Conservation (phyloP, 1,140 invertebrate species). For the Drosophila teissieri region DNA sequence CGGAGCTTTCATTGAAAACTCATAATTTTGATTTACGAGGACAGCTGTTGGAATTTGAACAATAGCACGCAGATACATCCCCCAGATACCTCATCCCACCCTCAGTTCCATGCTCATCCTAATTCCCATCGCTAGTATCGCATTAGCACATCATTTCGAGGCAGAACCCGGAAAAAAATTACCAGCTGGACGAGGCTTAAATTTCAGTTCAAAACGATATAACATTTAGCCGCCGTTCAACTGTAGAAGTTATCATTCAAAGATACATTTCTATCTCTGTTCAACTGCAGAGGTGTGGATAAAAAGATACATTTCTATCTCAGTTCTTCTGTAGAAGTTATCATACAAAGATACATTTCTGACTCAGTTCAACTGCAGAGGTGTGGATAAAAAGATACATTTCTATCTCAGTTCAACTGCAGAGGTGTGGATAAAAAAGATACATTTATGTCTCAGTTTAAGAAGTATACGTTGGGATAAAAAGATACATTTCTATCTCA, state of each 20-base stretch:
- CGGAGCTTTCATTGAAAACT: conserved; percentile 69
- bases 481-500: too few relatives aligned
- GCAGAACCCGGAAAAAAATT: conserved; percentile 13
- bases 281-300: not conserved
- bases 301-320: not conserved
- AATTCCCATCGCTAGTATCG: conserved; percentile 47
- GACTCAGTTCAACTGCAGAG: not conserved
- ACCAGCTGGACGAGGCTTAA: conserved; percentile 42
- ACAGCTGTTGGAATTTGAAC: conserved; percentile 66
- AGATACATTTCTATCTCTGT: too few relatives aligned
- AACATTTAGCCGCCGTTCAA: not conserved
- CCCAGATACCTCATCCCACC: conserved; percentile 23
- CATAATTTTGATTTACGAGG: conserved; percentile 73
- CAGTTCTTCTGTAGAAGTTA: too few relatives aligned
- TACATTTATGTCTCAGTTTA: not conserved
- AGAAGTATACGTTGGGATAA: not conserved
- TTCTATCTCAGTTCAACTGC: not conserved
- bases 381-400: not conserved
- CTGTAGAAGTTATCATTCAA: not conserved
- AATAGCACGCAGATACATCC: conserved; percentile 31
- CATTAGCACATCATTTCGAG: conserved; percentile 76
- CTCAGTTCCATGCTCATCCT: conserved; percentile 14
- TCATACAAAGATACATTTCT: not conserved
- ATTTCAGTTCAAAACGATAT: not conserved
- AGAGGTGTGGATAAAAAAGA: not conserved